Conservation (phyloP, 2,797 vertebrate genomes). For the Austrolebias charrua region DNA sequence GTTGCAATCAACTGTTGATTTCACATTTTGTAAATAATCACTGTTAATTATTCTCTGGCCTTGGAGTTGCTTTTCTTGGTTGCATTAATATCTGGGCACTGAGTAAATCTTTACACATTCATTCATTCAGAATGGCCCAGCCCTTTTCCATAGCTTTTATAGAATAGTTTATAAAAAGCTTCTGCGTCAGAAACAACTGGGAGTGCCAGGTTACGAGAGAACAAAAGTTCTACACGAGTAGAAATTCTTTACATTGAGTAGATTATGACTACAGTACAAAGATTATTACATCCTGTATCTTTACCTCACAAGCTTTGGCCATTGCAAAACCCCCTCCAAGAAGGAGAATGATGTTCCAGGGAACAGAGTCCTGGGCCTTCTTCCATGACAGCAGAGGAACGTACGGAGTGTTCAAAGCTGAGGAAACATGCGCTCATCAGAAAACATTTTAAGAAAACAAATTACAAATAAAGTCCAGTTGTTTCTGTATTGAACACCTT, state of each 20-base stretch:
- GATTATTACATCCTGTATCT: constrained; percentile 16
- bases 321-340: constrained; percentile 97
- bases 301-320: constrained; percentile 97
- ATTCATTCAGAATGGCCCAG: no score
- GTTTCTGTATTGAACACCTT: no score
- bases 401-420: constrained; percentile 86
- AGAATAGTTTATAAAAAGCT: not conserved
- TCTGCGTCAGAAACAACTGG: not conserved
- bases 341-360: constrained; percentile 95
- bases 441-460: not conserved
- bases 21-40: no score
- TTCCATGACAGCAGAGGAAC: constrained; percentile 92
- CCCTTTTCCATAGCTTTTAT: not conserved
- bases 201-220: not conserved
- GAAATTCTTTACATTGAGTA: not conserved
- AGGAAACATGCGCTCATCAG: constrained; percentile 27
- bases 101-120: no score
- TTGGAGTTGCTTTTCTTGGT: no score
- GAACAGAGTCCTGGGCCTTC: constrained; percentile 90
- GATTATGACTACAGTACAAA: not conserved
- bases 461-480: not conserved
- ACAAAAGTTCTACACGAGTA: not conserved
- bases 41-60: no score
- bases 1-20: no score
- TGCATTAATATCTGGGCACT: no score